These are phyloP conservation scores for Bombus terrestris DNA, from an alignment of 1,140 invertebrate genomes.

Conservation along the genomic window DNA sequence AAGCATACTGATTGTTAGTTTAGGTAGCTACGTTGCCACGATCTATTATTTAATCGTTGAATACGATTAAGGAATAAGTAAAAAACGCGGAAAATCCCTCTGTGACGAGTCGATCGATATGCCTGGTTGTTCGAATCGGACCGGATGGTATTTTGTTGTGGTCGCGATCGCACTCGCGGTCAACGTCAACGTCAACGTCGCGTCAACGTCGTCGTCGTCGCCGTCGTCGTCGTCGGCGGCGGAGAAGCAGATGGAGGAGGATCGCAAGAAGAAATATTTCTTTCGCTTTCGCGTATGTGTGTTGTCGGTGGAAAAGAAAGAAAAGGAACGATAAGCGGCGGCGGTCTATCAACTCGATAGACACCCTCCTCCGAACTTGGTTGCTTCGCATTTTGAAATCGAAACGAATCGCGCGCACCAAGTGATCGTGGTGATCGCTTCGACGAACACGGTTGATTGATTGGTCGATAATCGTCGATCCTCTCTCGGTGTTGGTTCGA, in stretches of 20 bases:
- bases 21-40: conserved; percentile 78
- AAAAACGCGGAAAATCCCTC: conserved; percentile 44
- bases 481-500: conserved; percentile 17
- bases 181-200: background rate
- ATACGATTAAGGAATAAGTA: conserved; percentile 31
- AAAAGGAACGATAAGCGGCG: background rate
- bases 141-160: background rate
- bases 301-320: background rate
- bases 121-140: conserved; percentile 24
- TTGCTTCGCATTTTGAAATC: background rate
- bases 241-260: background rate
- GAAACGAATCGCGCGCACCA: background rate
- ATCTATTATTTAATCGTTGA: conserved; percentile 74
- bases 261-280: background rate
- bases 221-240: background rate
- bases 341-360: background rate
- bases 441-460: background rate
- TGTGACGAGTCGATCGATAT: conserved; percentile 46
- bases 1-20: conserved; percentile 81
- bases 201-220: background rate
- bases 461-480: background rate
- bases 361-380: background rate
- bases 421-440: background rate
- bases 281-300: background rate
- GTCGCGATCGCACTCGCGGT: background rate